phyloP scores from a whole-genome alignment of 2,797 vertebrate genomes.

The Triplophysa bombifrons region DNA sequence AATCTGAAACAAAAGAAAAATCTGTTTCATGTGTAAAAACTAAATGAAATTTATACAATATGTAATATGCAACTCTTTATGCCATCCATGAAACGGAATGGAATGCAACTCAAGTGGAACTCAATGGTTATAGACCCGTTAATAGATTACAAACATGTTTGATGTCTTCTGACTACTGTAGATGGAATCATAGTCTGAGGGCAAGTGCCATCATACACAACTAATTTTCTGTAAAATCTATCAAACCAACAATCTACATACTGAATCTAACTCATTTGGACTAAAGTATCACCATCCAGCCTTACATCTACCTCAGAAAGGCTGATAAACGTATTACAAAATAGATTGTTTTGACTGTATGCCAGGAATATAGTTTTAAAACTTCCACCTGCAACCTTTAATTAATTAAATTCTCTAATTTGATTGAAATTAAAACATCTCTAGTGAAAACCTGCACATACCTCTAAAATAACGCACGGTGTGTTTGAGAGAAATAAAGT shows the following conservation, averaged over 20 bases:
- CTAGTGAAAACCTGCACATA: background rate
- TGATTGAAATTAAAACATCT: background rate
- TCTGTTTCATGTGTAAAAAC: background rate
- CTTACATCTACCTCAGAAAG: background rate
- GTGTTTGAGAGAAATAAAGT: background rate
- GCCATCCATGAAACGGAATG: background rate
- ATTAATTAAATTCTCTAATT: background rate
- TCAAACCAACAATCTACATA: background rate
- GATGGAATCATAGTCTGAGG: background rate
- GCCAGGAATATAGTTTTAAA: background rate
- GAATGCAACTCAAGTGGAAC: background rate
- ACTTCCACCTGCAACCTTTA: background rate
- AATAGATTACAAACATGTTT: background rate
- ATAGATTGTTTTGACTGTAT: background rate
- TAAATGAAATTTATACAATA: background rate
- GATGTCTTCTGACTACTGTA: background rate
- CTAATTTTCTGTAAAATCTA: background rate
- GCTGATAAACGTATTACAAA: background rate
- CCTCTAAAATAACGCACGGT: background rate
- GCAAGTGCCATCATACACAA: background rate
- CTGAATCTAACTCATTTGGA: background rate
- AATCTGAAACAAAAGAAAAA: conserved; percentile 4
- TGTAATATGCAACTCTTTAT: background rate
- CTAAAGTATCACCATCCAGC: background rate
- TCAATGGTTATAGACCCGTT: background rate